Base-by-base conservation (phyloP, 1,140 invertebrate species). In the Drosophila funebris region DNA sequence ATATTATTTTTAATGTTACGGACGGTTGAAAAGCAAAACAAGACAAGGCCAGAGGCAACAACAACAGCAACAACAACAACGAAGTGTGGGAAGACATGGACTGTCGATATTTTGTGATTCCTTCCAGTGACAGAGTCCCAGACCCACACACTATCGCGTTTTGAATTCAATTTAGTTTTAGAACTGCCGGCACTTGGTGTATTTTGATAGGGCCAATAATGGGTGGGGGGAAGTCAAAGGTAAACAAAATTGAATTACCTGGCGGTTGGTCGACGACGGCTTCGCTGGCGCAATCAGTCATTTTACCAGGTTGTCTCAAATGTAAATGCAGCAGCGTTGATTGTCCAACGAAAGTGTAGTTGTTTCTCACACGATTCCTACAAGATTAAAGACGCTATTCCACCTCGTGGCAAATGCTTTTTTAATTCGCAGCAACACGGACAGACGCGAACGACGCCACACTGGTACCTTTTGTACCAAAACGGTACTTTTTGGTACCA, bases 1-100 rank as follows among this genome's bases (percentile, higher is more conserved):
- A 76, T 78, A 88, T 87, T 87, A 87, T 76, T 82, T 82, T 78
- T 82, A 74, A 82, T 78, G 44, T 73, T 75, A 33, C 14, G 52
- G 14, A 54, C 53, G 56, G 22, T 36, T 46, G 31, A 63, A 81
- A 68, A 69, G 31, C 63, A 48, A 61, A 31, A 61, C 29, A 67
- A 60, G 29, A 53, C 43, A 43, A 67, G 53, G 64, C 75, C 76
- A 68, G 57, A 41, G 52, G 58, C 39, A 54, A 39, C 46, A 57
- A 50, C 52, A 64, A 56, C 18, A 36, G 48, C 13, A 60, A 44
- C 14, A 41, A 54, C 16, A 60, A 41, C 13, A 69, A 37, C 16
- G 33, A 9, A 57, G 14, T 56, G 22, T 41, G 39, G 13, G 20
- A 36, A 54, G 4, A 8, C 27, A 16, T 43, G 4, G 18, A 52